These are phyloP conservation scores for Pristionchus pacificus DNA, from an alignment of 1,140 invertebrate genomes.

Conservation along the genomic window DNA sequence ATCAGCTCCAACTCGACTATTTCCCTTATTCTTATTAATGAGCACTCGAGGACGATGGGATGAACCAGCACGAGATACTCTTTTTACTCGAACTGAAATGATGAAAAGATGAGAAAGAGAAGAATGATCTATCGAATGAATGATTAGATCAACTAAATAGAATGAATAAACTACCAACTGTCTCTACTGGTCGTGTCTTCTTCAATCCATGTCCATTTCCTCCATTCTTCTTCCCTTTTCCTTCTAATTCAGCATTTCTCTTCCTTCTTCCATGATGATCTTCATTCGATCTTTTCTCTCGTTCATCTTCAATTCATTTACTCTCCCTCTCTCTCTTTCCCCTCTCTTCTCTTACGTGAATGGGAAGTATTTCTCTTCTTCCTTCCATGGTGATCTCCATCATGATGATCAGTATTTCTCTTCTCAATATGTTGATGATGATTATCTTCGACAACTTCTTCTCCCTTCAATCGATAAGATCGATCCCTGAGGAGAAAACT, in stretches of 20 bases:
- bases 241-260: neutral
- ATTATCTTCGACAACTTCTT: neutral
- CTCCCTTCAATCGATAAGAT: neutral
- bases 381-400: too few species aligned
- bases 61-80: conserved; percentile 20
- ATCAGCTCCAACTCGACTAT: conserved; percentile 20
- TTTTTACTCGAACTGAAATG: conserved; percentile 21
- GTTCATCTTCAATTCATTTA: too few species aligned
- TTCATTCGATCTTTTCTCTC: neutral
- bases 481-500: too few species aligned
- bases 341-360: too few species aligned
- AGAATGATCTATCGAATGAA: neutral
- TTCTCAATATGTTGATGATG: too few species aligned
- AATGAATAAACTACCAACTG: too few species aligned
- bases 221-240: neutral
- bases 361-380: too few species aligned
- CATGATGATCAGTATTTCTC: too few species aligned
- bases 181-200: neutral
- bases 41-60: conserved; percentile 20
- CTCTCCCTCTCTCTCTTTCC: too few species aligned
- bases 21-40: conserved; percentile 30
- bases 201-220: neutral
- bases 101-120: neutral
- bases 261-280: neutral
- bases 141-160: too few species aligned